Percentiles rank a stretch among this genome's conserved stretches.
Evolutionary conservation across 2,888 invertebrate genomes (phyloP).

Genomic region (Pollenia amentaria): DNA sequence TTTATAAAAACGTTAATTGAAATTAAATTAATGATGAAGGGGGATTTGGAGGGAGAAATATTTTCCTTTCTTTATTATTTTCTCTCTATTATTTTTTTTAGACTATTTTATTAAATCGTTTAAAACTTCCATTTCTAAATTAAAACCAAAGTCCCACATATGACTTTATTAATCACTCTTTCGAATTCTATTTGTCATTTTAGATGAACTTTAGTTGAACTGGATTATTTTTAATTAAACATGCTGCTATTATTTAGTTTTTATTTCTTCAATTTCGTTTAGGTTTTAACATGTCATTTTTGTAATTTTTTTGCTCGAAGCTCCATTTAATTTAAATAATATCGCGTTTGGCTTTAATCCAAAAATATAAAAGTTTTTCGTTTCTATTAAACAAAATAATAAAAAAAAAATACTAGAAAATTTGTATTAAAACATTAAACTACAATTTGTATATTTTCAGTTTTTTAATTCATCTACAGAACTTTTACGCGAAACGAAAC

Average conservation of each 20-base stretch:
- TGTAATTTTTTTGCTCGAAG: constrained; percentile 57
- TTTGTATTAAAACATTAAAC: constrained; percentile 70
- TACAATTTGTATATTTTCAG: constrained; percentile 63
- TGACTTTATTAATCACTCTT: constrained; percentile 41
- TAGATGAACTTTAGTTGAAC: constrained; percentile 50
- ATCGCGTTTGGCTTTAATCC: constrained; percentile 73
- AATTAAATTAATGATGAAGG: too few relatives aligned
- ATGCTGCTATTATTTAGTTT: constrained; percentile 12
- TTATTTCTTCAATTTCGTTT: constrained; percentile 48
- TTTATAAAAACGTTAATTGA: constrained; percentile 12
- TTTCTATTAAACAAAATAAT: constrained; percentile 21
- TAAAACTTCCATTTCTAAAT: constrained; percentile 22
- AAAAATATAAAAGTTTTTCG: constrained; percentile 41
- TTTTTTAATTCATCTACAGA: constrained; percentile 63
- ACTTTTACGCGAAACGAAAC: constrained; percentile 39
- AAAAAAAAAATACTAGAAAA: constrained; percentile 6
- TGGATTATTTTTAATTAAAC: constrained; percentile 56
- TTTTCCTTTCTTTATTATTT: background rate
- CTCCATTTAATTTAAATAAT: constrained; percentile 71
- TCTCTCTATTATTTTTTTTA: background rate
- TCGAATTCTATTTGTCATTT: constrained; percentile 44
- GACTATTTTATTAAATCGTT: background rate
- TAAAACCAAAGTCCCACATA: background rate
- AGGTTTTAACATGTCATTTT: constrained; percentile 60
- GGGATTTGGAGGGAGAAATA: too few relatives aligned